A percentile compares a stretch with the other conserved stretches of the same genome.
phyloP scores from a whole-genome alignment of 1,140 invertebrate genomes.

The Coboldia fuscipes region DNA sequence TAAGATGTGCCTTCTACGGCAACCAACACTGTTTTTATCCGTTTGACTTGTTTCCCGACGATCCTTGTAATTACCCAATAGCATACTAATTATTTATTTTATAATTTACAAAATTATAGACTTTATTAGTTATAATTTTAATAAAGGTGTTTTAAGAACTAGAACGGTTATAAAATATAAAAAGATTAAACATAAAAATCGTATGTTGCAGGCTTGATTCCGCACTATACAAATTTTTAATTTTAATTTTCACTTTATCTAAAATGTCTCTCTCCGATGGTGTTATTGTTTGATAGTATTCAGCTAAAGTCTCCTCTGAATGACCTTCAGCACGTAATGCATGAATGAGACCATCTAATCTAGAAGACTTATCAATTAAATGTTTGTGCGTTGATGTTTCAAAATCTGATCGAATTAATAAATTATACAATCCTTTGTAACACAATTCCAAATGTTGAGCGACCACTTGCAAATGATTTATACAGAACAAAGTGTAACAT shows the following conservation, averaged over 20 bases:
- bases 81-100: too few species aligned
- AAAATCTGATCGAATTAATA: slow-evolving; percentile 32
- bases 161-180: too few species aligned
- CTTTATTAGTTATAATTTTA: too few species aligned
- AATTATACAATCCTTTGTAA: slow-evolving; percentile 56
- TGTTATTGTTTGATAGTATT: slow-evolving; percentile 59
- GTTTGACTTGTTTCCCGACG: too few species aligned
- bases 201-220: slow-evolving; percentile 51
- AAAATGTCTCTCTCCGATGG: slow-evolving; percentile 47
- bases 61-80: too few species aligned
- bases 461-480: slow-evolving; percentile 43
- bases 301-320: slow-evolving; percentile 34
- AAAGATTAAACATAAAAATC: slow-evolving; percentile 51
- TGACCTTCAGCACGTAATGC: slow-evolving; percentile 52
- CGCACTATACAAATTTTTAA: slow-evolving; percentile 39
- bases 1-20: too few species aligned
- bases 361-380: slow-evolving; percentile 65
- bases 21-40: too few species aligned
- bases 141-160: too few species aligned
- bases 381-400: slow-evolving; percentile 41
- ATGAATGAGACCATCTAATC: slow-evolving; percentile 56
- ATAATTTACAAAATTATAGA: too few species aligned
- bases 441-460: slow-evolving; percentile 48
- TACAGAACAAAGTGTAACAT: slow-evolving; percentile 47
- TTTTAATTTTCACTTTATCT: slow-evolving; percentile 36